These are phyloP conservation scores for Scalopus aquaticus DNA, from an alignment of 2,113 vertebrate species.

Conservation along the genomic window DNA sequence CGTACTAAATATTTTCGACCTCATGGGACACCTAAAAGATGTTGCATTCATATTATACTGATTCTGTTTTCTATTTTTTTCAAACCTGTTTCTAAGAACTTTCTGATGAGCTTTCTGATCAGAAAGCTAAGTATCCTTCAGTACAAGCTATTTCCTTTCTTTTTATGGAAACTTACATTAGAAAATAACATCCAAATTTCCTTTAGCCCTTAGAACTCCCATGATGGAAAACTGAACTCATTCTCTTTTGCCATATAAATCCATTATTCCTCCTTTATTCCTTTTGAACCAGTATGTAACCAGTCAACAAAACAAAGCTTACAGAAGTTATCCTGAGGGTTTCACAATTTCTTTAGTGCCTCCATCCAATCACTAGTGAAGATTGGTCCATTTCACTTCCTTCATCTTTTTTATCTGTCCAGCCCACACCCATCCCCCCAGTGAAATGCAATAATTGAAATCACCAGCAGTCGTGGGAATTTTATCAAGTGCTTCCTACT, in stretches of 20 bases:
- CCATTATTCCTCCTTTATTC: background rate
- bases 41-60: background rate
- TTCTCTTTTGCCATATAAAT: background rate
- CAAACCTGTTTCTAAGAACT: background rate
- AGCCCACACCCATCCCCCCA: background rate
- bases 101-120: background rate
- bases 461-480: background rate
- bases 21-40: background rate
- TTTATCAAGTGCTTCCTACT: background rate
- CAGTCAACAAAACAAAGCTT: background rate
- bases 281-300: background rate
- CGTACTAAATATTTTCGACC: background rate
- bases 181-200: background rate
- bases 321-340: background rate
- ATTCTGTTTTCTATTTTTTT: constrained; percentile 48
- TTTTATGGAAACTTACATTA: background rate
- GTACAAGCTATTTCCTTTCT: background rate
- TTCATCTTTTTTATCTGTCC: background rate
- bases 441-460: background rate
- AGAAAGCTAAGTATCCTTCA: background rate
- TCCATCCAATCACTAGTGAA: background rate
- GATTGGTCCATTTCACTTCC: background rate
- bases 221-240: background rate
- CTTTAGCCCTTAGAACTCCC: background rate
- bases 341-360: background rate